These are phyloP conservation scores for Varanus komodoensis DNA, from an alignment of 2,113 vertebrate species.

Conservation along the genomic window DNA sequence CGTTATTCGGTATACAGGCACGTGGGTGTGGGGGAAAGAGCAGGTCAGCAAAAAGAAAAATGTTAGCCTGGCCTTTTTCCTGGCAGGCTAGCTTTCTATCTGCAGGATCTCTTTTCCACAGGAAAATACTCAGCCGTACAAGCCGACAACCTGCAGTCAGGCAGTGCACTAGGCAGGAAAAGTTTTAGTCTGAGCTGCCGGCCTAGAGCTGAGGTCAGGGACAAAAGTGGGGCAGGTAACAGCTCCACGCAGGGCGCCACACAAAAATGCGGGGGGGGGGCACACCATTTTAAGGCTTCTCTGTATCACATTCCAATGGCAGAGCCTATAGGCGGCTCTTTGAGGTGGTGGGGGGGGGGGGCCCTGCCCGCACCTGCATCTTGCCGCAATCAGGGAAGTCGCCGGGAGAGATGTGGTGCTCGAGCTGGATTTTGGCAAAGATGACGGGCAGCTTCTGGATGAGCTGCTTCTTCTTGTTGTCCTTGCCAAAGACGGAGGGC, in stretches of 20 bases:
- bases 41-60: no score
- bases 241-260: no score
- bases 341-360: neutral
- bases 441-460: slow-evolving; percentile 90
- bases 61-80: neutral
- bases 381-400: slow-evolving; percentile 92
- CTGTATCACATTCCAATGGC: neutral
- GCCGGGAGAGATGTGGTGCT: slow-evolving; percentile 90
- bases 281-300: neutral
- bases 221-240: neutral
- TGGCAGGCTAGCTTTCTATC: neutral
- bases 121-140: neutral
- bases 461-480: slow-evolving; percentile 92
- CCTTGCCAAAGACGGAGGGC: slow-evolving; percentile 92
- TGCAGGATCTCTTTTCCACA: neutral
- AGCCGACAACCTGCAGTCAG: neutral
- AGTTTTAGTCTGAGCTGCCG: neutral
- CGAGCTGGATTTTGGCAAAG: slow-evolving; percentile 90
- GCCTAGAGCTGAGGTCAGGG: neutral
- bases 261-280: neutral
- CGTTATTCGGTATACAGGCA: no score
- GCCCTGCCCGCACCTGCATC: slow-evolving; percentile 85
- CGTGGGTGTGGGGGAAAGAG: no score
- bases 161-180: neutral
- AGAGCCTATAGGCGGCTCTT: neutral